Conservation (phyloP, 2,888 invertebrate species). For the Drosophila histrio region DNA sequence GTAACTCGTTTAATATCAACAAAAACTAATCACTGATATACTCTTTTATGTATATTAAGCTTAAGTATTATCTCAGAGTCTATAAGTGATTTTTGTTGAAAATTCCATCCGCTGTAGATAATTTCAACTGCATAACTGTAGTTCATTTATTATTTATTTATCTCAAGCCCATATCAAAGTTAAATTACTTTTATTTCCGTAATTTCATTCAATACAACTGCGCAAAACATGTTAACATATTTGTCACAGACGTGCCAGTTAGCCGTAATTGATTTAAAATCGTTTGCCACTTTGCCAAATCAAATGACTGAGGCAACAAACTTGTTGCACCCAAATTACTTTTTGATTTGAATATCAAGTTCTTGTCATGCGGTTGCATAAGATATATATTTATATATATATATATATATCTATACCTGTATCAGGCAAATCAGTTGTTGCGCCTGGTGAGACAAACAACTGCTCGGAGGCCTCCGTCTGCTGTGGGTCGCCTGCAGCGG, state of each 20-base stretch:
- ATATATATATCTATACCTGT: constrained; percentile 46
- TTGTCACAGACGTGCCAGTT: not conserved
- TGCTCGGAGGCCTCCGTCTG: constrained; percentile 30
- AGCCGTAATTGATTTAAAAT: constrained; percentile 10
- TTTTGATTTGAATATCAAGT: constrained; percentile 71
- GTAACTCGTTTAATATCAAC: too few species aligned
- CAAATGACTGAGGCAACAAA: constrained; percentile 70
- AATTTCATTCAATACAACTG: constrained; percentile 1
- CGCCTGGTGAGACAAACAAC: constrained; percentile 29
- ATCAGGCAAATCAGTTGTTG: constrained; percentile 48
- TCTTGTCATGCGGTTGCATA: constrained; percentile 64
- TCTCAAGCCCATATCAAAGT: not conserved
- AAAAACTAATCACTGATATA: too few species aligned
- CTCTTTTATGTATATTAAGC: too few species aligned
- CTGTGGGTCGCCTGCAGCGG: constrained; percentile 46
- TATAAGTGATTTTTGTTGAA: too few species aligned
- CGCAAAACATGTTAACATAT: constrained; percentile 12
- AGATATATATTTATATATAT: constrained; percentile 6
- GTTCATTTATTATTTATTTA: not conserved
- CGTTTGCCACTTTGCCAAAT: constrained; percentile 28
- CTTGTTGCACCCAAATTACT: constrained; percentile 38
- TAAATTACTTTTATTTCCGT: not conserved
- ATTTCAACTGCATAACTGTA: too few species aligned
- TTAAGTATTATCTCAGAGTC: too few species aligned
- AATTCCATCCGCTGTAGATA: too few species aligned